A percentile compares a stretch with the other conserved stretches of the same genome.
Evolutionary conservation across 2,797 vertebrate genomes (phyloP).

Genomic region (Aeoliscus strigatus): DNA sequence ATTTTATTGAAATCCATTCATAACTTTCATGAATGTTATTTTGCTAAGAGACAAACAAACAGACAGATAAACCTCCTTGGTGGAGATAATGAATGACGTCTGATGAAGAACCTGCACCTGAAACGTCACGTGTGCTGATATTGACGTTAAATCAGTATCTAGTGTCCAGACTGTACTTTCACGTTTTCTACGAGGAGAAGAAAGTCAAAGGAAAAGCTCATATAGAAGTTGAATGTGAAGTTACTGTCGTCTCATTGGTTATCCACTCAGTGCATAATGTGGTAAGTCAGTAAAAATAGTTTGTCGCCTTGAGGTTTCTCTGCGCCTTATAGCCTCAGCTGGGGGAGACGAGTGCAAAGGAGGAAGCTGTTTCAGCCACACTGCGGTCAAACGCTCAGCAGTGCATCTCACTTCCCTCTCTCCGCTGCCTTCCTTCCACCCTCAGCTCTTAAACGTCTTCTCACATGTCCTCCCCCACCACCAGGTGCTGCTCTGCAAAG

Average conservation of each 20-base stretch:
- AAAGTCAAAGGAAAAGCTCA: slow-evolving; percentile 13
- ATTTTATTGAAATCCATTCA: too few species aligned
- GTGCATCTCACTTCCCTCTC: slow-evolving; percentile 50
- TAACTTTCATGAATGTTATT: too few species aligned
- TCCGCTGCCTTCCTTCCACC: slow-evolving; percentile 34
- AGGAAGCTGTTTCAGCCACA: slow-evolving; percentile 30
- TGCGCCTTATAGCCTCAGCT: slow-evolving; percentile 38
- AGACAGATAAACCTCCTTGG: too few species aligned
- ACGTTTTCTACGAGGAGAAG: slow-evolving; percentile 5
- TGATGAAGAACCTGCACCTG: too few species aligned
- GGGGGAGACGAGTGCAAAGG: slow-evolving; percentile 35
- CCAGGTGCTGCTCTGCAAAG: slow-evolving; percentile 49
- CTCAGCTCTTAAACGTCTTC: slow-evolving; percentile 47
- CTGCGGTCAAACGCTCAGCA: slow-evolving; percentile 53
- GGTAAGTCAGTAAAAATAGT: slow-evolving; percentile 52
- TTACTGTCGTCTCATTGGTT: slow-evolving; percentile 35
- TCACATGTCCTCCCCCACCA: slow-evolving; percentile 52
- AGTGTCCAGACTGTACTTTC: too few species aligned
- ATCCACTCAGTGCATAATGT: slow-evolving; percentile 30
- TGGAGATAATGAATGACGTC: too few species aligned
- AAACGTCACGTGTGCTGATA: too few species aligned
- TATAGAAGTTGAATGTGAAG: slow-evolving; percentile 20
- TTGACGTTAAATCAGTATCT: too few species aligned
- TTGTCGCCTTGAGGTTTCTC: slow-evolving; percentile 38
- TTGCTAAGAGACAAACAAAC: too few species aligned